phyloP scores from a whole-genome alignment of 1,140 invertebrate genomes.

The Bicyclus anynana region DNA sequence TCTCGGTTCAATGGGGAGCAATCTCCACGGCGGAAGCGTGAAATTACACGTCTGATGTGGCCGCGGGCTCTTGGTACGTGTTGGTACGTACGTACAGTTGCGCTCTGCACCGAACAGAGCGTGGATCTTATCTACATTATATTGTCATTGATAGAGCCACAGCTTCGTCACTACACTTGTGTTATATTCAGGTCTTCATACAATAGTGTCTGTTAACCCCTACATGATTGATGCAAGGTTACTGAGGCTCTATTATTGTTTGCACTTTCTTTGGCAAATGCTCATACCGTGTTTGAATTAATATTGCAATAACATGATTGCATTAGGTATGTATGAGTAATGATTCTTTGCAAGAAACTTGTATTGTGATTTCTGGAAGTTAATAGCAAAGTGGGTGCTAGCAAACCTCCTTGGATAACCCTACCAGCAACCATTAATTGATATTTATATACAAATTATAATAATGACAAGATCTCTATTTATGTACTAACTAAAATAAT shows the following conservation, averaged over 20 bases:
- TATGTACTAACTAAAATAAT: not conserved
- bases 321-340: too few species aligned
- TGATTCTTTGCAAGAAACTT: too few species aligned
- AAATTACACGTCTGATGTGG: constrained; percentile 20
- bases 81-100: constrained; percentile 42
- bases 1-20: constrained; percentile 12
- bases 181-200: too few species aligned
- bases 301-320: not conserved
- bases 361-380: too few species aligned
- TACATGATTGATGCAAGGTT: not conserved
- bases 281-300: not conserved
- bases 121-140: constrained; percentile 28
- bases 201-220: too few species aligned
- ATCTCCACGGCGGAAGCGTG: constrained; percentile 19
- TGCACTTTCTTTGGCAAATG: not conserved
- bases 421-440: too few species aligned
- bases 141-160: not conserved
- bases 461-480: not conserved
- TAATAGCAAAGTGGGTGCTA: too few species aligned
- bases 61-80: constrained; percentile 22
- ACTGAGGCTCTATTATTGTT: not conserved
- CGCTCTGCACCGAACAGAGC: too few species aligned
- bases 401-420: too few species aligned
- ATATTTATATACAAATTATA: too few species aligned
- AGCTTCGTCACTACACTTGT: not conserved